A percentile compares a stretch with the other conserved stretches of the same genome.
Conservation (phyloP, 2,797 vertebrate genomes). For the Masticophis lateralis region DNA sequence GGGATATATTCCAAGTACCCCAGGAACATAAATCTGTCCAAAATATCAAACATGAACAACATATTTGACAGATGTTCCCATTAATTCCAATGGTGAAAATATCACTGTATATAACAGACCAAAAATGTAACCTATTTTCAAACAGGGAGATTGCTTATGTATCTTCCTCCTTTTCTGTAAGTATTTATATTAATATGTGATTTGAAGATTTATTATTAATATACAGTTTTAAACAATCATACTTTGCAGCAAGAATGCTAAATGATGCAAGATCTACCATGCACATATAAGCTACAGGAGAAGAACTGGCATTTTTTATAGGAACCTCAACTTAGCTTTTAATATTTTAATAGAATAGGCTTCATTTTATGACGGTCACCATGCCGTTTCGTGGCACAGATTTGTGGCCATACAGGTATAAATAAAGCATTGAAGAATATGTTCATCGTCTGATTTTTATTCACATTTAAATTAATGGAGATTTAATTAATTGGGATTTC, state of each 20-base stretch:
- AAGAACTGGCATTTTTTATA: neutral
- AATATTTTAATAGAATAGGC: neutral
- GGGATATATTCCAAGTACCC: neutral
- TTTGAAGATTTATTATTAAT: neutral
- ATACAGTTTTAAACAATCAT: neutral
- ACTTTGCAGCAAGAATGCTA: neutral
- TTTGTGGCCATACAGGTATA: neutral
- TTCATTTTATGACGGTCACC: neutral
- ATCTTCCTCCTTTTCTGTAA: neutral
- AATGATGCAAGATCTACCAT: neutral
- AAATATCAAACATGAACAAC: neutral
- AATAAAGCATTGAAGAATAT: neutral
- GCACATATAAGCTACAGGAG: neutral
- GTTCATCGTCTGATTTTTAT: neutral
- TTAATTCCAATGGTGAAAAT: neutral
- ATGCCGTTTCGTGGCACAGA: neutral
- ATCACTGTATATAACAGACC: neutral
- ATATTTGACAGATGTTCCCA: neutral
- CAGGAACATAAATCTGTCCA: neutral
- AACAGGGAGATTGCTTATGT: neutral
- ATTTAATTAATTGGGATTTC: neutral
- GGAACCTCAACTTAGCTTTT: neutral
- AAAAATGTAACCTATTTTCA: neutral
- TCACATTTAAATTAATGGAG: neutral
- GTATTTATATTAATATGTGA: neutral